Conservation (phyloP, 2,797 vertebrate species). For the Karalla daura region DNA sequence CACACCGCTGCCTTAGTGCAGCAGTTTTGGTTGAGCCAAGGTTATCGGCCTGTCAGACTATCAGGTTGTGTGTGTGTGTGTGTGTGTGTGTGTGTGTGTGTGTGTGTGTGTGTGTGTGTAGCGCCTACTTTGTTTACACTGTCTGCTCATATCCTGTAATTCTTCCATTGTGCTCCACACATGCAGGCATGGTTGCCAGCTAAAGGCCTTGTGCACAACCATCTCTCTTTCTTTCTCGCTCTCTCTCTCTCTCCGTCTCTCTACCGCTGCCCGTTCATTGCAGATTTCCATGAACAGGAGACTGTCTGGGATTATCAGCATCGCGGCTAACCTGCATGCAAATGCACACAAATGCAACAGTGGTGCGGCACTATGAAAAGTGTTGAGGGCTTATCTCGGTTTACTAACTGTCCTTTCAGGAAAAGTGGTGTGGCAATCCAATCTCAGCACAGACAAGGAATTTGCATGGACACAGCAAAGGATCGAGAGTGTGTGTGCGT, state of each 20-base stretch:
- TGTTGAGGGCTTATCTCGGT: constrained; percentile 34
- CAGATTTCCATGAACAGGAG: constrained; percentile 38
- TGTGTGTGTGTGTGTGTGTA: not conserved
- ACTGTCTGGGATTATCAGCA: constrained; percentile 26
- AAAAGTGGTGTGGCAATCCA: constrained; percentile 9
- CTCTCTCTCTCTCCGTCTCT: not conserved
- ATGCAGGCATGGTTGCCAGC: not conserved
- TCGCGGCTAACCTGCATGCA: constrained; percentile 45
- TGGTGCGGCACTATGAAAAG: constrained; percentile 4
- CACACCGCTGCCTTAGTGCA: constrained; percentile 26
- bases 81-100: not conserved
- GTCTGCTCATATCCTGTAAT: constrained; percentile 3
- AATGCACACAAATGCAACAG: constrained; percentile 40
- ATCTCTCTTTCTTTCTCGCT: too few relatives aligned
- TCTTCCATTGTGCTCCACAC: constrained; percentile 8
- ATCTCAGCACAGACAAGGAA: constrained; percentile 28
- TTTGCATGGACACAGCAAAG: constrained; percentile 39
- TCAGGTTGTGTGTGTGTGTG: not conserved
- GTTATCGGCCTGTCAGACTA: not conserved
- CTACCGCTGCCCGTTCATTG: not conserved
- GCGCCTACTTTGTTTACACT: constrained; percentile 15
- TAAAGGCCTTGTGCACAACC: not conserved
- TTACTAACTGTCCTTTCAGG: constrained; percentile 27
- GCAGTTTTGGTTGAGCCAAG: constrained; percentile 22
- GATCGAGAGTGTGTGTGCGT: too few relatives aligned